phyloP scores from a whole-genome alignment of 1,140 invertebrate genomes.

The Zelostemma sp. region DNA sequence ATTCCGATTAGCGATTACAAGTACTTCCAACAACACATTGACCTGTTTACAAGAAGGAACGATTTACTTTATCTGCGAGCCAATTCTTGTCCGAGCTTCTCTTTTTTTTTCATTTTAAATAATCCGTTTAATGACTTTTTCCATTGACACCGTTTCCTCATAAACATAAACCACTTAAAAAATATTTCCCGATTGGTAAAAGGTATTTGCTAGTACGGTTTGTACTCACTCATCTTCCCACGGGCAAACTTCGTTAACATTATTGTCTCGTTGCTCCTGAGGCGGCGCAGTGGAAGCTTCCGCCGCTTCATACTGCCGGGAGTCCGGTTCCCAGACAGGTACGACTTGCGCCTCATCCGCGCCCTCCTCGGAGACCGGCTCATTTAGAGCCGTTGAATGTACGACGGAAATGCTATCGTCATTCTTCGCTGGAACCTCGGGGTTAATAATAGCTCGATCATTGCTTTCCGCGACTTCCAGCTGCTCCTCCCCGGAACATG shows the following conservation, averaged over 20 bases:
- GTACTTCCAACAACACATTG: too few relatives aligned
- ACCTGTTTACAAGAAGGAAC: too few relatives aligned
- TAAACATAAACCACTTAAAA: neutral
- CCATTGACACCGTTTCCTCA: neutral
- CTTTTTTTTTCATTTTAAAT: too few relatives aligned
- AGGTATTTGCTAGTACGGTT: neutral
- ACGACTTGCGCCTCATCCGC: conserved; percentile 61
- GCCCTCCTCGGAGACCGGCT: conserved; percentile 35
- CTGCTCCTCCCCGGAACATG: conserved; percentile 25
- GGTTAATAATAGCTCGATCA: conserved; percentile 1
- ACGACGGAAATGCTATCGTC: conserved; percentile 14
- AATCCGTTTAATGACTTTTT: too few relatives aligned
- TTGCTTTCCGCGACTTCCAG: conserved; percentile 35
- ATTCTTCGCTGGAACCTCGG: conserved; percentile 12
- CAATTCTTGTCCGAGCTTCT: too few relatives aligned
- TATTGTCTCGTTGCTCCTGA: conserved; percentile 70
- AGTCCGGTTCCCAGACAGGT: conserved; percentile 58
- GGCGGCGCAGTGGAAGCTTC: conserved; percentile 26
- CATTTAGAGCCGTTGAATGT: conserved; percentile 13
- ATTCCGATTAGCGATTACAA: too few relatives aligned
- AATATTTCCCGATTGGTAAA: neutral
- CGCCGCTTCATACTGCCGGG: conserved; percentile 41
- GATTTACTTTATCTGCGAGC: too few relatives aligned
- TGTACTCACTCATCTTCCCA: conserved; percentile 91
- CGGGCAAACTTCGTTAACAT: conserved; percentile 85